phyloP scores from a whole-genome alignment of 2,113 vertebrate species.

The Madoqua kirkii region DNA sequence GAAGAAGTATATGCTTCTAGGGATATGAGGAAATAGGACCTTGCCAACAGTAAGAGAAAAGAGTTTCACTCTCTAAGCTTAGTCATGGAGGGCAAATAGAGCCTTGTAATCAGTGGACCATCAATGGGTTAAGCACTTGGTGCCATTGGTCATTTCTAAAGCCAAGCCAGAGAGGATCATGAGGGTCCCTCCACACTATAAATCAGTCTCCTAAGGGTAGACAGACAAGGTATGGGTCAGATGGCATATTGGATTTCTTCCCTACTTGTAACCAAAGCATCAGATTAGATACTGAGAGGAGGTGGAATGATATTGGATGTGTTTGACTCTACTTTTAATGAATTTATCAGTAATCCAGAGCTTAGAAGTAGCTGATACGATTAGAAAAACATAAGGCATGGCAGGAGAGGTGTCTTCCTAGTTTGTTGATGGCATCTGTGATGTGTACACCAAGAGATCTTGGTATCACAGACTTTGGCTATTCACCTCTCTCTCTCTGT shows the following conservation, averaged over 20 bases:
- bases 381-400: neutral
- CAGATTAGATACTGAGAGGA: neutral
- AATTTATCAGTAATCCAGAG: neutral
- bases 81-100: neutral
- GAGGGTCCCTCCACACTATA: neutral
- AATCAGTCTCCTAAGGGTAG: neutral
- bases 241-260: neutral
- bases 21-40: neutral
- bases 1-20: neutral
- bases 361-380: neutral
- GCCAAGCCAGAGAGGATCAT: neutral
- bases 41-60: neutral
- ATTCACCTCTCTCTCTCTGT: neutral
- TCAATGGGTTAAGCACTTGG: no score
- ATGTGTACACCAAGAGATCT: conserved; percentile 17
- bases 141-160: neutral
- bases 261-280: neutral
- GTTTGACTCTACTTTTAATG: neutral
- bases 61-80: neutral
- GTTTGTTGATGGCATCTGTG: neutral
- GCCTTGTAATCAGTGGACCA: neutral
- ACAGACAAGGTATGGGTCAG: neutral
- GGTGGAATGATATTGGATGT: neutral
- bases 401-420: neutral
- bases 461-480: neutral